Percentiles rank a stretch among this genome's conserved stretches.
Evolutionary conservation across 2,888 invertebrate species (phyloP).

Genomic region (Nymphalis polychloros): DNA sequence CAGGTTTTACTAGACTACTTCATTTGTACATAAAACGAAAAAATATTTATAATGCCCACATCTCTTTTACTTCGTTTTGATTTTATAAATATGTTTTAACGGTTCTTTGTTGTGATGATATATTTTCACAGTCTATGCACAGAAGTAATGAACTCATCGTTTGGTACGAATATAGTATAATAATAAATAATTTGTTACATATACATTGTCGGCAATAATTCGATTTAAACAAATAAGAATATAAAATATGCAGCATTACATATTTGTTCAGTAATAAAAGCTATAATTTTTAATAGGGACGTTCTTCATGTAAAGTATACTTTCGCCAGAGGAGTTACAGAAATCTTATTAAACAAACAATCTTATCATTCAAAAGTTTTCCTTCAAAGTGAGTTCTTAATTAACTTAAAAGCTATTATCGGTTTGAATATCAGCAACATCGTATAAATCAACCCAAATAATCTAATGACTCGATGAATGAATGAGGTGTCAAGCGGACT

Average conservation of each 20-base stretch:
- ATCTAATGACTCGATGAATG: constrained; percentile 36
- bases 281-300: too few relatives aligned
- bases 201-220: background rate
- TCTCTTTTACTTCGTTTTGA: constrained; percentile 21
- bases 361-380: constrained; percentile 22
- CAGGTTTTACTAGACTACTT: too few relatives aligned
- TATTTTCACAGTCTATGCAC: constrained; percentile 41
- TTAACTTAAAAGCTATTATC: constrained; percentile 25
- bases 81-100: constrained; percentile 23
- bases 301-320: too few relatives aligned
- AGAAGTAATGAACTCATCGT: constrained; percentile 55
- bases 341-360: constrained; percentile 1
- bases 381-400: constrained; percentile 16
- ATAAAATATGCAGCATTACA: too few relatives aligned
- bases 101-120: constrained; percentile 41
- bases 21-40: too few relatives aligned
- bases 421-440: constrained; percentile 22
- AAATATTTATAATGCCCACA: constrained; percentile 9
- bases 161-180: constrained; percentile 5
- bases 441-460: constrained; percentile 35
- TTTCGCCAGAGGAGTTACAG: background rate
- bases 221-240: background rate
- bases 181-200: too few relatives aligned
- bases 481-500: constrained; percentile 37
- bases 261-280: too few relatives aligned